Base-by-base conservation (phyloP, 2,797 vertebrate genomes). In the Argentina silus region DNA sequence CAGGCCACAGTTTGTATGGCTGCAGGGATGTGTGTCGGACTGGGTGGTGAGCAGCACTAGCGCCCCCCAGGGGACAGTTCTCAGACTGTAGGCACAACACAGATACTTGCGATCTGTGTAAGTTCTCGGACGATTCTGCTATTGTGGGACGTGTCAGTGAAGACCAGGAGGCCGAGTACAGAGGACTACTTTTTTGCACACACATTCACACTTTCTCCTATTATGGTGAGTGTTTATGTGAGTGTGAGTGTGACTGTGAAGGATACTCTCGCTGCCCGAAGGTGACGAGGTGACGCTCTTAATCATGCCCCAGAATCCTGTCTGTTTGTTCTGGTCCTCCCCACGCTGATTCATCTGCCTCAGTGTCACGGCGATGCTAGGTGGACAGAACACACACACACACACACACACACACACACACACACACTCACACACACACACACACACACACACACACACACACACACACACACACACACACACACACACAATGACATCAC, bases 291-390 rank as follows among this genome's bases (percentile, higher is more conserved):
- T 96, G 19, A 99, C 98, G 27, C 98, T 99, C 86, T 96, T 98
- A 86, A 99, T 96, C 95, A 99, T 97, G 51, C 96, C 96, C 98
- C 98, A 99, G 88, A 99, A 95, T 81, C 98, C 97, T 0, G 93
- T 96, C 55, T 96, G 96, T 76, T 95, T 98, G 92, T 95, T 97
- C 80, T 96, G 95, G 79, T 97, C 96, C 78, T 99, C 98, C 53
- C 98, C 97, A 68, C 96, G 95, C 86, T 98, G 97, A 88, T 96
- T 98, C 94, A 99, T 96, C 80, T 96, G 97, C 82, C 98, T 95
- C 70, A 97, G 93, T 12, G 96, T 96, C 95, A 97, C 93, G 2
- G 97, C 98, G 85, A 99, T 99, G 85, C 98, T 99, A 86, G 6
- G 42, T 42, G 45, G 15, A 55, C 0, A 76, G 23, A 59, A 72